Conservation (phyloP, 2,888 invertebrate genomes). For the Lordiphosa andalusiaca region DNA sequence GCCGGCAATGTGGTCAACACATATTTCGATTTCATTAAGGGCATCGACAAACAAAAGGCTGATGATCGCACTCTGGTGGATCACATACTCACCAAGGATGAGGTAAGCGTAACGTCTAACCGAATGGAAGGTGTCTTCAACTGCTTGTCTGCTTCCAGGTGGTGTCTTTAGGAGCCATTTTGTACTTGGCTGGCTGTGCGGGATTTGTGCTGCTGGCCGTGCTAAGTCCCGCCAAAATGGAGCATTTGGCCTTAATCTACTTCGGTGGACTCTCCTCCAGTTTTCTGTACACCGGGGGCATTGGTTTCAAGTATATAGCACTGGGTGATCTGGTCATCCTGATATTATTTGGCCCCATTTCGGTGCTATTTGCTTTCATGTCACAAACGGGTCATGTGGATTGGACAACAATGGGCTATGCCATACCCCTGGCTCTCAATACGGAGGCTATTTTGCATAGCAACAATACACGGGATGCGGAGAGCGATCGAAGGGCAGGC, state of each 20-base stretch:
- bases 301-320: constrained; percentile 97
- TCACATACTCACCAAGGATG: constrained; percentile 90
- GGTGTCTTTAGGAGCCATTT: constrained; percentile 92
- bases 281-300: constrained; percentile 97
- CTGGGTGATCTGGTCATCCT: constrained; percentile 95
- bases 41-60: constrained; percentile 94
- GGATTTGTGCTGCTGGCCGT: constrained; percentile 89
- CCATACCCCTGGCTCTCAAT: constrained; percentile 94
- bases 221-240: constrained; percentile 95
- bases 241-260: constrained; percentile 95
- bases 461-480: constrained; percentile 95
- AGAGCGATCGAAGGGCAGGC: constrained; percentile 92
- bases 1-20: constrained; percentile 98
- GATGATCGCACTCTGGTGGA: constrained; percentile 98
- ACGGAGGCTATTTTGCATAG: constrained; percentile 97
- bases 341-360: constrained; percentile 95
- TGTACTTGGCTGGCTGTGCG: constrained; percentile 92
- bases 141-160: constrained; percentile 82
- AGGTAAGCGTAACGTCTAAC: constrained; percentile 74
- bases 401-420: constrained; percentile 94
- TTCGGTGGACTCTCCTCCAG: constrained; percentile 97
- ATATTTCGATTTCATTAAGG: constrained; percentile 96
- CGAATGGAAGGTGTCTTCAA: constrained; percentile 2
- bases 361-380: constrained; percentile 95
- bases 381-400: constrained; percentile 95